Percentiles rank a stretch among this genome's conserved stretches.
Conservation (phyloP, 2,888 invertebrate species). For the Fragum whitleyi region DNA sequence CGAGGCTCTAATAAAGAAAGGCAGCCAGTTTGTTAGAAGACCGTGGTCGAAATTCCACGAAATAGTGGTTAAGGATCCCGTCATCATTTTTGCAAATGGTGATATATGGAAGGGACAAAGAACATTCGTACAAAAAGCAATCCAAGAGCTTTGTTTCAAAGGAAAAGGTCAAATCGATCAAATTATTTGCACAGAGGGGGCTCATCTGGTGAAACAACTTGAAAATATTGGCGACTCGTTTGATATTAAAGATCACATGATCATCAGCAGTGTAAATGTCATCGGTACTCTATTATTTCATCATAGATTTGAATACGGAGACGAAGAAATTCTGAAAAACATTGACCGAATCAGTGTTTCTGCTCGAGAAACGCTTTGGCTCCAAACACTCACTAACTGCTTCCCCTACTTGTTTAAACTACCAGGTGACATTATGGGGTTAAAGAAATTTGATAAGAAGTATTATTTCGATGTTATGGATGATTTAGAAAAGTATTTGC, state of each 20-base stretch:
- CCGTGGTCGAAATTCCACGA: slow-evolving; percentile 13
- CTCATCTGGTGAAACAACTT: slow-evolving; percentile 8
- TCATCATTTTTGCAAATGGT: slow-evolving; percentile 33
- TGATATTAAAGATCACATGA: slow-evolving; percentile 36
- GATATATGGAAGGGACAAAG: slow-evolving; percentile 49
- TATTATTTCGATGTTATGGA: no score
- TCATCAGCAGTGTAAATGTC: no score
- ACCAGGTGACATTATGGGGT: no score
- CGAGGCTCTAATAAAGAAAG: slow-evolving; percentile 51
- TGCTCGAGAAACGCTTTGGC: no score
- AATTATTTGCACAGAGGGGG: slow-evolving; percentile 27
- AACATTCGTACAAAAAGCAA: slow-evolving; percentile 29
- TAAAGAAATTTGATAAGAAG: no score
- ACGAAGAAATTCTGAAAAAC: no score
- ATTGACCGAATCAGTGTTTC: no score
- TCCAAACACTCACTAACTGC: no score
- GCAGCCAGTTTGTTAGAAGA: slow-evolving; percentile 28
- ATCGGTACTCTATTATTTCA: no score
- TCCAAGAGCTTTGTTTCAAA: slow-evolving; percentile 45
- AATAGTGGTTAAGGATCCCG: slow-evolving; percentile 6
- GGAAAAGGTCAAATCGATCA: slow-evolving; percentile 34
- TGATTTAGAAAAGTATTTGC: no score
- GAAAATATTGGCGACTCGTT: background rate
- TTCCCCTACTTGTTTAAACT: no score
- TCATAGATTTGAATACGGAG: no score